Evolutionary conservation across 2,113 vertebrate species (phyloP), one percentile per base, ranked within the genome.

Genomic region (Eretmochelys imbricata): DNA sequence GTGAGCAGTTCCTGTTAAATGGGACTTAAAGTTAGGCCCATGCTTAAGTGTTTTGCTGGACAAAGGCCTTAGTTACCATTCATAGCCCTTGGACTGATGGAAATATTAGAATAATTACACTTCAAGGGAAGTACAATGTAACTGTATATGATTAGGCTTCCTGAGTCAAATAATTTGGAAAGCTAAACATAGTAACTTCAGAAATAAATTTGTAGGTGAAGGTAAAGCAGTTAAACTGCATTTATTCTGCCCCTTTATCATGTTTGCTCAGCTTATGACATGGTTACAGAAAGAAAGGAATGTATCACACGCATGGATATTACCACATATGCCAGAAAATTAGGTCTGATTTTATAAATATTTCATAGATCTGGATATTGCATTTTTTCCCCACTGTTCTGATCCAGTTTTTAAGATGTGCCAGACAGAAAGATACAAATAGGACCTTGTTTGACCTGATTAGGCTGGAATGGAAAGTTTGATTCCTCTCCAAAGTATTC

Each of bases 381-480:
- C 24, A 85, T 55, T 89, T 93, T 78, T 83, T 51, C 90, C 91
- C 6, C 46, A 31, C n/a, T 89, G 12, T 57, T 94, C 90, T 89
- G 91, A 95, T 91, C 91, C 87, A 5, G 6, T 91, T 93, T 96
- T 88, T 84, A 75, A 94, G 93, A 93, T 0, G 0, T 49, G 53
- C 53, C 88, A 95, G 91, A 90, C 51, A 96, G 89, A 89, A 96
- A 95, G 82, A 98, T 94, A 97, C 62, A 98, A 96, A 96, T 24
- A 91, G 65, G 25, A 84, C 88, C n/a, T 93, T 96, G 85, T 95
- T 97, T 91, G 88, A 95, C 96, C 94, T 96, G 89, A 97, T 97
- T 92, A 95, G 88, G n/a, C 57, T 89, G 80, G 46, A 94, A 85
- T 17, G 38, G 65, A 89, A 82, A 92, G 88, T 91, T 88, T 94